A percentile compares a stretch with the other conserved stretches of the same genome.
These are phyloP conservation scores for Eutolmus rufibarbis DNA, from an alignment of 2,888 invertebrate genomes.

Conservation along the genomic window DNA sequence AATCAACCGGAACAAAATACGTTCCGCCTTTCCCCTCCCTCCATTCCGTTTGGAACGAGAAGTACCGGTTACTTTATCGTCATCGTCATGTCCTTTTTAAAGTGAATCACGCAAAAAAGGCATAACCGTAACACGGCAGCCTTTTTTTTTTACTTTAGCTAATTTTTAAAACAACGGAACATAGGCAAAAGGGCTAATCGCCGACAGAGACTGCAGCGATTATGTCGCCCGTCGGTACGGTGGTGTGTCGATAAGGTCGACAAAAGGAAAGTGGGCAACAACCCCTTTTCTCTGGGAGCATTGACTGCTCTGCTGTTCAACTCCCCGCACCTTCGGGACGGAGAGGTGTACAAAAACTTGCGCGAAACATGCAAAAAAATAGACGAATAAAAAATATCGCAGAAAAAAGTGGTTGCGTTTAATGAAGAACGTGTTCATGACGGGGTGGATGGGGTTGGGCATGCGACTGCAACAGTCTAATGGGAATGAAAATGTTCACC, in stretches of 20 bases:
- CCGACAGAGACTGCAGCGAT: not conserved
- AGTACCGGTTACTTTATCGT: not conserved
- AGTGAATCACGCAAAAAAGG: not conserved
- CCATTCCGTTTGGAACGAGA: not conserved
- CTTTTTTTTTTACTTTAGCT: not conserved
- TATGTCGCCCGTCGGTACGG: not conserved
- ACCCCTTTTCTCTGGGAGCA: constrained; percentile 4
- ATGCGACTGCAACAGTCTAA: not conserved
- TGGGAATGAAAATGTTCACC: not conserved
- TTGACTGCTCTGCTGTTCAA: not conserved
- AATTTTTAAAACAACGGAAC: not conserved
- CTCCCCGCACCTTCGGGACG: not conserved
- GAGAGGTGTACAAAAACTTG: not conserved
- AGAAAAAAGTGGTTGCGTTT: constrained; percentile 7
- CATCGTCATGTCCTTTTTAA: not conserved
- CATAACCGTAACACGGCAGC: not conserved
- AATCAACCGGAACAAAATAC: constrained; percentile 36
- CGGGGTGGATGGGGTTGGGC: not conserved
- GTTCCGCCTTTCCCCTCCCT: not conserved
- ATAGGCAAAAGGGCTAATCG: not conserved
- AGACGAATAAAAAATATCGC: not conserved
- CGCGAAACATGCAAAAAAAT: not conserved
- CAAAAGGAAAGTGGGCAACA: not conserved
- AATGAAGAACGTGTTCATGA: constrained; percentile 11
- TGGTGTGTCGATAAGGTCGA: not conserved